Percentiles rank a stretch among this genome's conserved stretches.
Conservation (phyloP, 2,113 vertebrate species). For the Abramis brama region DNA sequence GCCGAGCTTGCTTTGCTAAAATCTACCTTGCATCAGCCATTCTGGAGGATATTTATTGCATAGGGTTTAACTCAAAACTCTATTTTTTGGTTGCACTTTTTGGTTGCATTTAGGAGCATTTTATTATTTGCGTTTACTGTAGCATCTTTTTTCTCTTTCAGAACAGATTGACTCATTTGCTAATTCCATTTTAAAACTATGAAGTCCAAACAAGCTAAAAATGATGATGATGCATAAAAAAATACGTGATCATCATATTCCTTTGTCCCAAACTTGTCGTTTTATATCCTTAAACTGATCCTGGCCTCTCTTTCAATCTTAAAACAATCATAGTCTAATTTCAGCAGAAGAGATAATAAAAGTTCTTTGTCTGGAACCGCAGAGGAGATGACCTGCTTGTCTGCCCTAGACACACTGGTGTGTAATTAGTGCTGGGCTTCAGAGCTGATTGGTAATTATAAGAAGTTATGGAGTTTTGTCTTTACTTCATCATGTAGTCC, state of each 20-base stretch:
- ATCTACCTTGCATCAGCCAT: neutral
- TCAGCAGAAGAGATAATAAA: conserved; percentile 26
- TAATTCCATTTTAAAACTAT: neutral
- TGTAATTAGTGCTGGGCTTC: conserved; percentile 40
- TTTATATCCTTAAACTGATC: neutral
- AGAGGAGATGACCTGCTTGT: conserved; percentile 34
- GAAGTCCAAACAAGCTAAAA: neutral
- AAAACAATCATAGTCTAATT: conserved; percentile 14
- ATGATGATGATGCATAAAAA: neutral
- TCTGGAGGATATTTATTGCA: neutral
- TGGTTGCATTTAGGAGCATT: neutral
- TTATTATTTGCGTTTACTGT: neutral
- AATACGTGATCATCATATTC: neutral
- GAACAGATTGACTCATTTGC: neutral
- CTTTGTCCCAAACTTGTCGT: neutral
- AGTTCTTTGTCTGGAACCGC: conserved; percentile 21
- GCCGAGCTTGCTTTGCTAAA: neutral
- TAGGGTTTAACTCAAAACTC: neutral
- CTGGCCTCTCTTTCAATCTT: neutral
- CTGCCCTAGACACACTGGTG: conserved; percentile 12
- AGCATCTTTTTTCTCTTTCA: neutral
- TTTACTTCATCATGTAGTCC: conserved; percentile 25
- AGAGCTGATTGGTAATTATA: conserved; percentile 46
- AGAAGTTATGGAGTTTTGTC: conserved; percentile 15
- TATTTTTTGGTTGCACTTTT: neutral